phyloP scores from a whole-genome alignment of 2,113 vertebrate species.

The Lethenteron reissneri region DNA sequence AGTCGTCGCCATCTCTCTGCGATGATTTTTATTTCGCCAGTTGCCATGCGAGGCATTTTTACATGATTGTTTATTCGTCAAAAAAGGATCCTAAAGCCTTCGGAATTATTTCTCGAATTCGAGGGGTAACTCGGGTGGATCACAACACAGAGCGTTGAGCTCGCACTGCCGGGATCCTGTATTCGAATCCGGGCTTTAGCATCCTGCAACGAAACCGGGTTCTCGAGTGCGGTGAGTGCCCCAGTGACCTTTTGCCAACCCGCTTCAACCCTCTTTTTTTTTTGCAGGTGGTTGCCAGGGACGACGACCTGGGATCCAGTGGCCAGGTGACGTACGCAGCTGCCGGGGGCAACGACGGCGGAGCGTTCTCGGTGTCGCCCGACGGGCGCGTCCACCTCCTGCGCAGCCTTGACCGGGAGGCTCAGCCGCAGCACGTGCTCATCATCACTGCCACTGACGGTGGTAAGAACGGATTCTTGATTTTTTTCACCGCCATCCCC shows the following conservation, averaged over 20 bases:
- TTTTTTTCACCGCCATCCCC: too few species aligned
- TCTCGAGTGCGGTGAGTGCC: not conserved
- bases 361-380: slow-evolving; percentile 45
- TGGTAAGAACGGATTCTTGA: slow-evolving; percentile 24
- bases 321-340: slow-evolving; percentile 56
- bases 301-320: slow-evolving; percentile 61
- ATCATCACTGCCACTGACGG: slow-evolving; percentile 57
- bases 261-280: not conserved
- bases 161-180: too few species aligned
- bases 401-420: slow-evolving; percentile 55
- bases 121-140: too few species aligned
- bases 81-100: too few species aligned
- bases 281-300: slow-evolving; percentile 60
- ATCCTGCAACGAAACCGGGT: too few species aligned
- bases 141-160: too few species aligned
- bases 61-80: too few species aligned
- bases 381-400: slow-evolving; percentile 50
- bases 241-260: not conserved
- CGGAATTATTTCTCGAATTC: too few species aligned
- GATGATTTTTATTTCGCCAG: too few species aligned
- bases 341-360: slow-evolving; percentile 39
- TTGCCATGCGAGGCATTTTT: too few species aligned
- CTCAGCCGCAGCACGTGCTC: slow-evolving; percentile 36
- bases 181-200: too few species aligned
- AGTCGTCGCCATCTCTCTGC: too few species aligned